phyloP scores from a whole-genome alignment of 2,113 vertebrate genomes.

The Hoplias malabaricus region DNA sequence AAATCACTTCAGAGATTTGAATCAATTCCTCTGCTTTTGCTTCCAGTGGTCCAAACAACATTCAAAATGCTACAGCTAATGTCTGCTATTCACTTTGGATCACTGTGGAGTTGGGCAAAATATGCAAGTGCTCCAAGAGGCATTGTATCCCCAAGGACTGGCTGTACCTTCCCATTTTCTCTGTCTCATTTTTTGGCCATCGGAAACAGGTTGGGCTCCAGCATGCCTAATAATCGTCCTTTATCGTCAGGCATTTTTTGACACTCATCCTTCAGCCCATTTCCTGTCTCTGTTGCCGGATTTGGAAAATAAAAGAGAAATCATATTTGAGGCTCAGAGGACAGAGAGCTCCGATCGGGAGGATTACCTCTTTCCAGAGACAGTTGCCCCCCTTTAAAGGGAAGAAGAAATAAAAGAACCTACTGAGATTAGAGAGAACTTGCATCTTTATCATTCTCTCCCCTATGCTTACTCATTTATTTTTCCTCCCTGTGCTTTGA shows the following conservation, averaged over 20 bases:
- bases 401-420: background rate
- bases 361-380: background rate
- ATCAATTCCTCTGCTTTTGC: background rate
- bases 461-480: background rate
- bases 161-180: background rate
- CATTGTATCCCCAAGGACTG: background rate
- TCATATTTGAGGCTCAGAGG: background rate
- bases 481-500: background rate
- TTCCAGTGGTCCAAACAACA: background rate
- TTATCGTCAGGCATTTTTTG: background rate
- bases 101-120: background rate
- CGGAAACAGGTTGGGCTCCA: background rate
- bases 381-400: background rate
- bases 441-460: background rate
- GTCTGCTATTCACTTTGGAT: background rate
- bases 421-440: background rate
- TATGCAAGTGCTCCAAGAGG: background rate
- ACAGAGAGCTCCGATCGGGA: background rate
- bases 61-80: background rate
- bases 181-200: background rate
- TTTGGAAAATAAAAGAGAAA: background rate
- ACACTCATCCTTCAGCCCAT: background rate
- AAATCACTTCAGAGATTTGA: background rate
- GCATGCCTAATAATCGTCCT: background rate
- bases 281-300: background rate